These are phyloP conservation scores for Heteropelma amictum DNA, from an alignment of 2,888 invertebrate genomes.

Conservation along the genomic window DNA sequence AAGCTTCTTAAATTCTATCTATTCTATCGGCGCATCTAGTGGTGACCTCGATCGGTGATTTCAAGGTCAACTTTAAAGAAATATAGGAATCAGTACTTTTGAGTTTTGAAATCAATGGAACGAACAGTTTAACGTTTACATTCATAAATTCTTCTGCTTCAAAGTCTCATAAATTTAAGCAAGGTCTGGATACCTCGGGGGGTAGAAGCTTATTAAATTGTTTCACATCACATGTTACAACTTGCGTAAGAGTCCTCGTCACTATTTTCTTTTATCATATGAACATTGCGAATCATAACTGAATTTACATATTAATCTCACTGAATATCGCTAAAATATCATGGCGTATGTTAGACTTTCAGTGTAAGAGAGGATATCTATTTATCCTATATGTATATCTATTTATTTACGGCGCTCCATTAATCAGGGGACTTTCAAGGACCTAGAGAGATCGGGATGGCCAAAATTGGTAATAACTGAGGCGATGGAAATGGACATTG, in stretches of 20 bases:
- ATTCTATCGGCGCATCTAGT: too few species aligned
- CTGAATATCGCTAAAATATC: not conserved
- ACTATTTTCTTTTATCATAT: not conserved
- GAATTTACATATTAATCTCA: not conserved
- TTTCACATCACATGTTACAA: not conserved
- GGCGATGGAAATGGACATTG: not conserved
- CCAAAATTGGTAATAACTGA: not conserved
- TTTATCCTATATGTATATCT: too few species aligned
- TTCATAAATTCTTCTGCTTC: not conserved
- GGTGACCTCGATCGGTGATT: too few species aligned
- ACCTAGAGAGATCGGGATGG: not conserved
- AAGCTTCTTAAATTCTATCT: too few species aligned
- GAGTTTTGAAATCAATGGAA: not conserved
- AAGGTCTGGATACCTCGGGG: not conserved
- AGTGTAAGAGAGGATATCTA: not conserved
- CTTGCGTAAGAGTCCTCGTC: slow-evolving; percentile 3
- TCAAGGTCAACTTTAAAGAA: not conserved
- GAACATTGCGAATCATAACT: not conserved
- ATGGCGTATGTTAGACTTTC: not conserved
- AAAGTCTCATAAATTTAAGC: not conserved
- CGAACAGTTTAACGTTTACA: not conserved
- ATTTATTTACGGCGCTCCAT: not conserved
- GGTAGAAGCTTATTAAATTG: not conserved
- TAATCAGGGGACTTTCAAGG: not conserved
- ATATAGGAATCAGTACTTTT: not conserved